Percentiles rank a stretch among this genome's conserved stretches.
phyloP scores from a whole-genome alignment of 2,888 invertebrate species.

The Lycia hirtaria region DNA sequence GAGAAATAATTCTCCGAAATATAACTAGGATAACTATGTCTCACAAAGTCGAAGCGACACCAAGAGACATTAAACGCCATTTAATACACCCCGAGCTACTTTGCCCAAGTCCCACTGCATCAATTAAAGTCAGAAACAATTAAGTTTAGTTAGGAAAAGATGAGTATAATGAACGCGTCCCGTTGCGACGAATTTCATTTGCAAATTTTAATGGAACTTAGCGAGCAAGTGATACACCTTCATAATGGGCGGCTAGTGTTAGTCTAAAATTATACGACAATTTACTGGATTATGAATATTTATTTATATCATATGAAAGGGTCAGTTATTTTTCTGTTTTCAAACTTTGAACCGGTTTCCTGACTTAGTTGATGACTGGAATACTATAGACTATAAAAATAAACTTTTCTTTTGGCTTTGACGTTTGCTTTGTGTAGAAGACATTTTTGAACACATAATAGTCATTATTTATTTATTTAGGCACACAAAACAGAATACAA shows the following conservation, averaged over 20 bases:
- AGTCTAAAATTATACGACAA: constrained; percentile 4
- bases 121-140: constrained; percentile 60
- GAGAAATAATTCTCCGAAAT: neutral
- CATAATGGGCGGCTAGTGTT: constrained; percentile 19
- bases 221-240: constrained; percentile 25
- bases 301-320: neutral
- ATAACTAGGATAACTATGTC: neutral
- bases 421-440: too few species aligned
- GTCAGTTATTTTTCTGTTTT: too few species aligned
- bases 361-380: too few species aligned
- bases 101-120: constrained; percentile 20
- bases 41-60: neutral
- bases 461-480: too few species aligned
- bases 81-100: constrained; percentile 4
- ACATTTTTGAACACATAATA: too few species aligned
- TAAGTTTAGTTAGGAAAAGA: constrained; percentile 67
- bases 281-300: neutral
- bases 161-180: constrained; percentile 65
- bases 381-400: too few species aligned
- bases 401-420: too few species aligned
- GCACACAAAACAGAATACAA: too few species aligned
- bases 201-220: constrained; percentile 40
- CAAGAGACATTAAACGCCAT: neutral
- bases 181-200: constrained; percentile 70
- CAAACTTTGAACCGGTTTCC: too few species aligned